phyloP scores from a whole-genome alignment of 2,113 vertebrate species.

The Macquaria ambigua region DNA sequence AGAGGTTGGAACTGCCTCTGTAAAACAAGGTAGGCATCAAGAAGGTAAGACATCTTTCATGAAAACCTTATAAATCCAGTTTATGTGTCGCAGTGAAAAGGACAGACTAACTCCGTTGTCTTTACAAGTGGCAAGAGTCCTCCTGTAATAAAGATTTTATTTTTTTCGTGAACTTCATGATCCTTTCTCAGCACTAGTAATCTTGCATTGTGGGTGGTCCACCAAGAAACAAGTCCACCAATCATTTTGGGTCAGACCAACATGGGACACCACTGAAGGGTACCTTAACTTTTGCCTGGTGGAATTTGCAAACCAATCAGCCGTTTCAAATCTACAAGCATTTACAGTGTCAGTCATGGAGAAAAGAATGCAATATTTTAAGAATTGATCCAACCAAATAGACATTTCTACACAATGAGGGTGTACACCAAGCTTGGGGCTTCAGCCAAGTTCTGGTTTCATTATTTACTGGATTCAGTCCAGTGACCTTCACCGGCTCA shows the following conservation, averaged over 20 bases:
- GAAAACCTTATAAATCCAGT: conserved; percentile 48
- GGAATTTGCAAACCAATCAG: not conserved
- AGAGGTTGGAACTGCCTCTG: conserved; percentile 30
- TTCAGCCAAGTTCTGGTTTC: conserved; percentile 18
- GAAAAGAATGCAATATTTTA: not conserved
- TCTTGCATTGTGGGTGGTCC: not conserved
- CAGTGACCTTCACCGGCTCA: conserved; percentile 43
- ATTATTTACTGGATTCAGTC: conserved; percentile 46
- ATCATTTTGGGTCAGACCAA: conserved; percentile 9
- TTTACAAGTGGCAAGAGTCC: conserved; percentile 23
- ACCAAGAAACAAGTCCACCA: not conserved
- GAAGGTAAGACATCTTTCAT: conserved; percentile 33
- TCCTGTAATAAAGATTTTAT: conserved; percentile 15
- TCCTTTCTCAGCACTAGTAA: not conserved
- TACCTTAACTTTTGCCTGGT: not conserved
- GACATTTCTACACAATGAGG: not conserved
- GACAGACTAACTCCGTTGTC: conserved; percentile 7
- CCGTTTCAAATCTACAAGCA: not conserved
- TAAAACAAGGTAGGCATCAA: conserved; percentile 43
- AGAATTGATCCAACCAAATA: not conserved
- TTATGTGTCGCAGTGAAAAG: conserved; percentile 44
- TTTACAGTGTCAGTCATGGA: not conserved
- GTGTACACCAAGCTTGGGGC: not conserved
- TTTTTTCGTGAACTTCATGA: not conserved
- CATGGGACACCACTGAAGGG: not conserved